Conservation (phyloP, 2,113 vertebrate genomes). For the Centropus bengalensis region DNA sequence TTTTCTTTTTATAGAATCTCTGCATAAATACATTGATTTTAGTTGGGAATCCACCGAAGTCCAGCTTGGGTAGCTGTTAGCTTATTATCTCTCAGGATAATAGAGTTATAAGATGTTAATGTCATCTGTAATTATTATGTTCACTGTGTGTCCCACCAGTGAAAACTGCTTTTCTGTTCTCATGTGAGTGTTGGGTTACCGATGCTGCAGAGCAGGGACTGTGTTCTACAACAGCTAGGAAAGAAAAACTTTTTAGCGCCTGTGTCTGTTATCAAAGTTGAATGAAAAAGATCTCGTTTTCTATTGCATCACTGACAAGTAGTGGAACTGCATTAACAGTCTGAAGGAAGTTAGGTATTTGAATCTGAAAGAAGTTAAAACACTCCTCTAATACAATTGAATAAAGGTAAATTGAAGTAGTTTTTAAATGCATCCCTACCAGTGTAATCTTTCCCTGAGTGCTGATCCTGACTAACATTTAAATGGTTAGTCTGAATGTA, state of each 20-base stretch:
- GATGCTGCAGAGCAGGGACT: neutral
- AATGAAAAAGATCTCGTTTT: neutral
- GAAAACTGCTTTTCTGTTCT: neutral
- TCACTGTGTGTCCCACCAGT: neutral
- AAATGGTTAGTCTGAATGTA: neutral
- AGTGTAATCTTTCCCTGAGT: neutral
- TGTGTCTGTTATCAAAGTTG: neutral
- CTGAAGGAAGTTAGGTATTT: neutral
- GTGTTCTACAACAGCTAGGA: neutral
- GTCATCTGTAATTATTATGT: neutral
- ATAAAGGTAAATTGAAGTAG: neutral
- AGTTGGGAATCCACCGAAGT: neutral
- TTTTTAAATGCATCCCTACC: neutral
- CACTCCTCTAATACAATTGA: neutral
- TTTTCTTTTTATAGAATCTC: neutral
- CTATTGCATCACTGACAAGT: neutral
- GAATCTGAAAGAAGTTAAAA: neutral
- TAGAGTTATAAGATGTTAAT: neutral
- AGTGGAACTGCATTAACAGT: neutral
- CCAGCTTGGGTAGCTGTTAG: neutral
- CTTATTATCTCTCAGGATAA: neutral
- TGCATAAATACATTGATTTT: neutral
- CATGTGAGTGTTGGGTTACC: neutral
- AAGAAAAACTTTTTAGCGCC: neutral
- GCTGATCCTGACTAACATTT: neutral